These are phyloP conservation scores for Lasioglossum vierecki DNA, from an alignment of 2,888 invertebrate species.

Conservation along the genomic window DNA sequence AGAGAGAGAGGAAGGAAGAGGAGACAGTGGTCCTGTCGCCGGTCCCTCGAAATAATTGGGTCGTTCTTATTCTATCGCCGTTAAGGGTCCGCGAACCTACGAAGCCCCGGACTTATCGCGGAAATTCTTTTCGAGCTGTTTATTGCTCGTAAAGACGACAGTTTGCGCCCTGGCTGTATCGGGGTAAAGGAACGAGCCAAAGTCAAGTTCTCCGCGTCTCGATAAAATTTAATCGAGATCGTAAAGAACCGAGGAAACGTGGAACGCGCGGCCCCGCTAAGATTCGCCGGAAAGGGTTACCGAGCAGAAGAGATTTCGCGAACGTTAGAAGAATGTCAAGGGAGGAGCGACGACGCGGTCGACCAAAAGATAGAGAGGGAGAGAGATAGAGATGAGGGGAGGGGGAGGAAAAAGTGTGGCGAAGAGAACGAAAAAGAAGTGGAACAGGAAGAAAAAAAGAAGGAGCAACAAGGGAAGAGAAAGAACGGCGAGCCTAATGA, in stretches of 20 bases:
- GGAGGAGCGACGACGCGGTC: neutral
- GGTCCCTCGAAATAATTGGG: constrained; percentile 52
- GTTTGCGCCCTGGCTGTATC: constrained; percentile 51
- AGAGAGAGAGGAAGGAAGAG: neutral
- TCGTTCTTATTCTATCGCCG: constrained; percentile 56
- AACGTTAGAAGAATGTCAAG: constrained; percentile 16
- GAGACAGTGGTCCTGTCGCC: constrained; percentile 7
- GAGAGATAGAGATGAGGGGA: neutral
- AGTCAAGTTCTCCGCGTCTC: constrained; percentile 51
- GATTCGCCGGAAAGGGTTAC: constrained; percentile 33
- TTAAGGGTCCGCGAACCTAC: constrained; percentile 48
- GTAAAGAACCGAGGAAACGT: constrained; percentile 53
- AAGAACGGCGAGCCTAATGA: constrained; percentile 48
- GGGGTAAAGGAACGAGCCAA: constrained; percentile 41
- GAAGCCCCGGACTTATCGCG: constrained; percentile 42
- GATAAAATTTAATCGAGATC: constrained; percentile 61
- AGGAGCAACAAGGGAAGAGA: neutral
- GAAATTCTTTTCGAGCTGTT: constrained; percentile 43
- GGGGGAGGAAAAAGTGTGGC: neutral
- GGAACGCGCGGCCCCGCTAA: constrained; percentile 9
- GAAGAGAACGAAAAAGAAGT: neutral
- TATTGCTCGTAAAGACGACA: constrained; percentile 59
- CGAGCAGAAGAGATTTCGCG: constrained; percentile 15
- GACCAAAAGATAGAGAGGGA: neutral
- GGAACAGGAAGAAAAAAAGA: neutral